Evolutionary conservation across 1,140 invertebrate species (phyloP).

Genomic region (Lanistes nyassanus): DNA sequence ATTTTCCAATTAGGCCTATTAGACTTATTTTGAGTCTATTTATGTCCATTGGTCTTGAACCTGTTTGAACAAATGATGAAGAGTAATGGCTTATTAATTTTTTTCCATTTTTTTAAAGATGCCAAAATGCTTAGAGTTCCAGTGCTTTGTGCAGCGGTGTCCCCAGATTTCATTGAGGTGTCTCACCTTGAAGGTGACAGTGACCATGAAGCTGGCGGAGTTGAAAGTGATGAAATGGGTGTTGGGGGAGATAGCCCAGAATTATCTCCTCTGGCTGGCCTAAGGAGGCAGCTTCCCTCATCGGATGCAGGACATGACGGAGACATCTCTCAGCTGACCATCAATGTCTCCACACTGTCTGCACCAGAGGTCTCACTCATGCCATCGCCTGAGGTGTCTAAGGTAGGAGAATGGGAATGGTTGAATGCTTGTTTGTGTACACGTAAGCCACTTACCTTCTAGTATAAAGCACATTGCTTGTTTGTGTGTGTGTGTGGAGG

Average conservation of each 20-base stretch:
- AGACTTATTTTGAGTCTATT: conserved; percentile 8
- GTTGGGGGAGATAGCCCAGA: conserved; percentile 28
- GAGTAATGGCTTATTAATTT: conserved; percentile 7
- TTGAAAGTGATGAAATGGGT: conserved; percentile 30
- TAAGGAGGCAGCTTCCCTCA: conserved; percentile 15
- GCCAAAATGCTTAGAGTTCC: no score
- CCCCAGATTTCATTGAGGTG: conserved; percentile 40
- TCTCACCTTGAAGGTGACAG: conserved; percentile 50
- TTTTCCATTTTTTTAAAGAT: not conserved
- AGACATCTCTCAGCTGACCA: conserved; percentile 40
- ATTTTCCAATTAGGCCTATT: not conserved
- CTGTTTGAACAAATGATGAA: not conserved
- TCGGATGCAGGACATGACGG: conserved; percentile 29
- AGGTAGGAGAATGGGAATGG: conserved; percentile 36
- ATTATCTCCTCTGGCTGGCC: conserved; percentile 24
- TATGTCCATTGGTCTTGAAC: not conserved
- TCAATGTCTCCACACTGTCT: conserved; percentile 57
- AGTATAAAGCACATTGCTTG: no score
- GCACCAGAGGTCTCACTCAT: conserved; percentile 60
- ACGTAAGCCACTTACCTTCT: no score
- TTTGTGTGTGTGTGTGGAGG: no score
- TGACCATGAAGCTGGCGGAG: conserved; percentile 39
- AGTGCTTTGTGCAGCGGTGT: conserved; percentile 16
- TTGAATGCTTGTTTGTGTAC: not conserved
- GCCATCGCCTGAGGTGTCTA: conserved; percentile 58